Conservation (phyloP, 2,797 vertebrate genomes). For the Melanogrammus aeglefinus region DNA sequence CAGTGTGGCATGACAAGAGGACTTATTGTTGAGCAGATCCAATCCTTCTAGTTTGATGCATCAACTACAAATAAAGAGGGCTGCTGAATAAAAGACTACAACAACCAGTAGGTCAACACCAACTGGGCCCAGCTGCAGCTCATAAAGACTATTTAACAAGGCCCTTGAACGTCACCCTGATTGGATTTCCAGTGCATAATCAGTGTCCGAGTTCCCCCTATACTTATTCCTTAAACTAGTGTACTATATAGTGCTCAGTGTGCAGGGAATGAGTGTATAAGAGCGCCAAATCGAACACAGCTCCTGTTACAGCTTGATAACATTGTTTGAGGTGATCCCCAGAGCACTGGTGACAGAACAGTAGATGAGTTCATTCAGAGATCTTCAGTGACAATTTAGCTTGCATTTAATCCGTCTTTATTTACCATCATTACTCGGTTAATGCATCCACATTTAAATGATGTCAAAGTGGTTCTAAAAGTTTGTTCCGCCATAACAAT, state of each 20-base stretch:
- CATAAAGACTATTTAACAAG: background rate
- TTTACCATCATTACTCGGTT: too few species aligned
- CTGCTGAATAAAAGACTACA: background rate
- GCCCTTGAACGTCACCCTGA: background rate
- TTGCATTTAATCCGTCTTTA: too few species aligned
- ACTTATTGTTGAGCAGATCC: background rate
- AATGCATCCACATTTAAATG: background rate
- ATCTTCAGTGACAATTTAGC: too few species aligned
- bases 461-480: background rate
- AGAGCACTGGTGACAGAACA: background rate
- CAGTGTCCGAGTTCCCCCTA: background rate
- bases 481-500: too few species aligned
- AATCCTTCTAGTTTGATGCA: background rate
- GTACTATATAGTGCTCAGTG: background rate
- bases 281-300: background rate
- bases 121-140: constrained; percentile 3
- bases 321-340: background rate
- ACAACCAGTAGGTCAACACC: background rate
- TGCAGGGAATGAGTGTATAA: background rate
- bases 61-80: background rate
- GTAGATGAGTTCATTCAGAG: too few species aligned
- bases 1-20: background rate
- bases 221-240: background rate
- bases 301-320: background rate
- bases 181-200: background rate